phyloP scores from a whole-genome alignment of 2,888 invertebrate species.

The Tinea pellionella region DNA sequence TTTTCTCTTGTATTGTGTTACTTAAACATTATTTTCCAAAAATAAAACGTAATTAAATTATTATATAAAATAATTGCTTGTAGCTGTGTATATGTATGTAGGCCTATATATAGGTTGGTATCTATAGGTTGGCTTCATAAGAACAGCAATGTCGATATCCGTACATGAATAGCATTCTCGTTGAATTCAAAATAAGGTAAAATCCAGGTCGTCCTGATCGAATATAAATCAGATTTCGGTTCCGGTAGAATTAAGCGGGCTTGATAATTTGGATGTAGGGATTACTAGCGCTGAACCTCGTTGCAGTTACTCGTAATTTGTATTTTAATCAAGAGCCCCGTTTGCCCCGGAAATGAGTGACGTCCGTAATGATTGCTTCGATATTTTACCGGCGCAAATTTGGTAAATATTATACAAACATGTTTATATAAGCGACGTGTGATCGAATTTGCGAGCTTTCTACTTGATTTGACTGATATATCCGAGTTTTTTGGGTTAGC shows the following conservation, averaged over 20 bases:
- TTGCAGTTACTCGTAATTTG: constrained; percentile 28
- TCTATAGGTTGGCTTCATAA: neutral
- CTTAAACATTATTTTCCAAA: no score
- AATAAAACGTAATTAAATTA: no score
- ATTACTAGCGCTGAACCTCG: neutral
- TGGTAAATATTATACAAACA: neutral
- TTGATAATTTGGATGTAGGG: constrained; percentile 9
- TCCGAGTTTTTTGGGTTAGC: neutral
- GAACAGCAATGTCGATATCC: neutral
- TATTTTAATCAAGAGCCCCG: constrained; percentile 37
- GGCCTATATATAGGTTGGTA: no score
- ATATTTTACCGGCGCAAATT: neutral
- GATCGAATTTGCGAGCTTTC: neutral
- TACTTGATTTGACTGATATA: constrained; percentile 1
- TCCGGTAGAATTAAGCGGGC: constrained; percentile 11
- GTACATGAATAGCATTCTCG: neutral
- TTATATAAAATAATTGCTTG: no score
- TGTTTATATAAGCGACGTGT: neutral
- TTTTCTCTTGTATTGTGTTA: no score
- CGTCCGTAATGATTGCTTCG: constrained; percentile 26
- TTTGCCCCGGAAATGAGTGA: constrained; percentile 34
- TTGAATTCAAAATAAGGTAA: constrained; percentile 22
- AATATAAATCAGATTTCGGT: constrained; percentile 36
- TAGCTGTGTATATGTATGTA: no score
- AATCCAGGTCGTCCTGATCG: constrained; percentile 38